Percentiles rank a stretch among this genome's conserved stretches.
These are phyloP conservation scores for Laterallus jamaicensis DNA, from an alignment of 2,113 vertebrate species.

Conservation along the genomic window DNA sequence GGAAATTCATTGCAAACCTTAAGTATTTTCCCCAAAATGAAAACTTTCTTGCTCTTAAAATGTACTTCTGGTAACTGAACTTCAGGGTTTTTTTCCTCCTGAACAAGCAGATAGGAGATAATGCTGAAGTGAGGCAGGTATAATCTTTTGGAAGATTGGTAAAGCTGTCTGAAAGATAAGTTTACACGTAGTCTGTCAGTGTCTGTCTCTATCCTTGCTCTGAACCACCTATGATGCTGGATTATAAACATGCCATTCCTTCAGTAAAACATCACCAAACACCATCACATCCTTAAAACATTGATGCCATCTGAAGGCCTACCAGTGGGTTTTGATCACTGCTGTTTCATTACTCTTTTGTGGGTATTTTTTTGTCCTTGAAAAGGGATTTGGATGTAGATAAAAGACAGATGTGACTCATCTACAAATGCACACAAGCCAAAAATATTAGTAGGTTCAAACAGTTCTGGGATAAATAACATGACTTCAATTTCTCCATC, in stretches of 20 bases:
- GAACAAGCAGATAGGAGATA: background rate
- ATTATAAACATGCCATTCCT: conserved; percentile 13
- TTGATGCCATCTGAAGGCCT: background rate
- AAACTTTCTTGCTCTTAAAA: background rate
- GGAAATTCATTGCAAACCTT: background rate
- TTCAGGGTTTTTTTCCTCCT: background rate
- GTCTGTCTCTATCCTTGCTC: conserved; percentile 56
- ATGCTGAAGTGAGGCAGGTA: background rate
- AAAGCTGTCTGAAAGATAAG: conserved; percentile 45
- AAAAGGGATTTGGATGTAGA: background rate
- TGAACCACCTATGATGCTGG: conserved; percentile 38
- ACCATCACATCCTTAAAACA: conserved; percentile 6
- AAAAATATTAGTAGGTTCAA: background rate
- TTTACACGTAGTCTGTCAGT: conserved; percentile 15
- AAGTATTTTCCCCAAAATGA: background rate
- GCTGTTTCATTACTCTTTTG: background rate
- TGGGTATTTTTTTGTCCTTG: background rate
- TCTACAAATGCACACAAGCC: background rate
- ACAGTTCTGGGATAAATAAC: background rate
- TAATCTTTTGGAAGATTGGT: background rate
- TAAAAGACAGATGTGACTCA: background rate
- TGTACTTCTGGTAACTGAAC: background rate
- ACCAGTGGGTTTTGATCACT: background rate
- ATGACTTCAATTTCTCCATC: background rate
- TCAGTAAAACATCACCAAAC: conserved; percentile 7